Evolutionary conservation across 2,113 vertebrate species (phyloP).

Genomic region (Caranx melampygus): DNA sequence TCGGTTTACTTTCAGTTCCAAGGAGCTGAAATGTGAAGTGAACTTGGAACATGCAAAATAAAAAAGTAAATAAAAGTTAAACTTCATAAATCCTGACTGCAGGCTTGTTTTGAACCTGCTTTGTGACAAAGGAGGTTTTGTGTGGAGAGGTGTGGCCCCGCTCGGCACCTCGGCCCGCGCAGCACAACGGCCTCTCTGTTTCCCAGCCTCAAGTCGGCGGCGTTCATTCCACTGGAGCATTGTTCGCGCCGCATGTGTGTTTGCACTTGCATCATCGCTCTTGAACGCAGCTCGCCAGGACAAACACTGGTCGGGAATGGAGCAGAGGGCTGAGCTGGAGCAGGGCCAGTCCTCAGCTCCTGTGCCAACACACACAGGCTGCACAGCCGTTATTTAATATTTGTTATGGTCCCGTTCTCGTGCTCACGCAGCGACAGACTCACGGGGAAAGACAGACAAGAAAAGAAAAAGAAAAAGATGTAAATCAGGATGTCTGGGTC

Average conservation of each 20-base stretch:
- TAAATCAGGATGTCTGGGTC: neutral
- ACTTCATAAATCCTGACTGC: conserved; percentile 11
- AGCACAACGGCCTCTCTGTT: conserved; percentile 34
- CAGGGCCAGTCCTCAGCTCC: neutral
- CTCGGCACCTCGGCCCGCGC: conserved; percentile 3
- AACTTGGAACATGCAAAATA: neutral
- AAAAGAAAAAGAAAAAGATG: too few species aligned
- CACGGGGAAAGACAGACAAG: neutral
- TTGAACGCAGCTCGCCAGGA: neutral
- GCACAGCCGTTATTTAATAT: neutral
- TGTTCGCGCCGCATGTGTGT: conserved; percentile 17
- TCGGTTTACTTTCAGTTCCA: neutral
- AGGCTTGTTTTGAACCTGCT: conserved; percentile 19
- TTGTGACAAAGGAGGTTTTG: conserved; percentile 44
- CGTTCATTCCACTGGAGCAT: conserved; percentile 6
- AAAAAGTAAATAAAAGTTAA: neutral
- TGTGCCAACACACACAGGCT: neutral
- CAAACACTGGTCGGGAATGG: neutral
- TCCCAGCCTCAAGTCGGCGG: conserved; percentile 18
- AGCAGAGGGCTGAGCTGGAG: neutral
- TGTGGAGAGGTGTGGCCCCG: conserved; percentile 33
- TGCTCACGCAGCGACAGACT: too few species aligned
- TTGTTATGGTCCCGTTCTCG: neutral
- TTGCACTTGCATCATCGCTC: conserved; percentile 17
- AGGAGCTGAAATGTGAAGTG: neutral